Evolutionary conservation across 1,140 invertebrate genomes (phyloP).

Genomic region (Lucilia cuprina): DNA sequence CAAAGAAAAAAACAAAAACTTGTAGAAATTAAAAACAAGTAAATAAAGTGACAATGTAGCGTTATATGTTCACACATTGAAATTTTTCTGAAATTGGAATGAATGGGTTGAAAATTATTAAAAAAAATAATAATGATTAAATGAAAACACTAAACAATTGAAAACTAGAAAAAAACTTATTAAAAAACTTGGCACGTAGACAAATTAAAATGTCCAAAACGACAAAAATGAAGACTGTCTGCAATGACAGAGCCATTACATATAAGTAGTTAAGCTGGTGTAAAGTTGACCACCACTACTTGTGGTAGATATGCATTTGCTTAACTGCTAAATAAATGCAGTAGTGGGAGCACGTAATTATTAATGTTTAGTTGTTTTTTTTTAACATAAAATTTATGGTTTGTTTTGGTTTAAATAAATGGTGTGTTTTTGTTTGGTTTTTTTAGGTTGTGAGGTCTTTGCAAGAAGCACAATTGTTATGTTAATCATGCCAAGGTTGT

Average conservation of each 20-base stretch:
- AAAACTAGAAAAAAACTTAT: not conserved
- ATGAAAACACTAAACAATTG: too few relatives aligned
- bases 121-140: not conserved
- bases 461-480: not conserved
- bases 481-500: not conserved
- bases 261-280: not conserved
- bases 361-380: not conserved
- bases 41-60: not conserved
- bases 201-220: not conserved
- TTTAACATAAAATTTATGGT: not conserved
- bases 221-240: not conserved
- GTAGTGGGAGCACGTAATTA: not conserved
- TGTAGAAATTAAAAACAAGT: not conserved
- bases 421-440: not conserved
- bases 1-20: not conserved
- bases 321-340: not conserved
- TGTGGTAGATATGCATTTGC: too few relatives aligned
- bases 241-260: not conserved
- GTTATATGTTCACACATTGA: not conserved
- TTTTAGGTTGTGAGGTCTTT: not conserved
- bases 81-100: not conserved
- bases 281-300: too few relatives aligned
- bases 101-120: not conserved
- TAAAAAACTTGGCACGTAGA: conserved; percentile 1
- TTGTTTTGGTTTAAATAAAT: not conserved